A percentile compares a stretch with the other conserved stretches of the same genome.
Conservation (phyloP, 2,888 invertebrate species). For the Bombylius discolor region DNA sequence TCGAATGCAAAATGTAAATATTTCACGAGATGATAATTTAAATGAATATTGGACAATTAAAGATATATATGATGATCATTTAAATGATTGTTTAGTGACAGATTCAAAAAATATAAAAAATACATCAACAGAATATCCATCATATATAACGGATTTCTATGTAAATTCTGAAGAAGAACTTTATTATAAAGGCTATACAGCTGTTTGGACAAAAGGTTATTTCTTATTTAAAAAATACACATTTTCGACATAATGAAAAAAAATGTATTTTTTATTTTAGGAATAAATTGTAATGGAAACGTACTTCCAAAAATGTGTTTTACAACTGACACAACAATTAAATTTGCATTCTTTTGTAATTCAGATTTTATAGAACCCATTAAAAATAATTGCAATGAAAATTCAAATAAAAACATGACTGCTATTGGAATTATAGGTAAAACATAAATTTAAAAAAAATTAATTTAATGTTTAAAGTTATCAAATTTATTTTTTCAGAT, state of each 20-base stretch:
- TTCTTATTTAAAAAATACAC: not conserved
- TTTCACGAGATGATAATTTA: constrained; percentile 44
- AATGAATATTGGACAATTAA: constrained; percentile 47
- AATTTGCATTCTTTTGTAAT: constrained; percentile 65
- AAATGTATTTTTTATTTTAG: constrained; percentile 8
- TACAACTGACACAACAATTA: constrained; percentile 68
- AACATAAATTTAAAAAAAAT: not conserved
- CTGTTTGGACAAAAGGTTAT: constrained; percentile 61
- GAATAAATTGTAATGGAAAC: constrained; percentile 20
- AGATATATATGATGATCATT: constrained; percentile 39
- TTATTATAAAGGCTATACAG: constrained; percentile 72
- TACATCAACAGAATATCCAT: constrained; percentile 8
- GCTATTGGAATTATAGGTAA: constrained; percentile 29
- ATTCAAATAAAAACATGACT: not conserved
- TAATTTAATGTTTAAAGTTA: not conserved
- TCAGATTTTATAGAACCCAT: constrained; percentile 44
- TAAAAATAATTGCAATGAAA: no score
- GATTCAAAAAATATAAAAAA: not conserved
- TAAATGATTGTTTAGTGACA: not conserved
- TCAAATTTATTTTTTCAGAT: constrained; percentile 37
- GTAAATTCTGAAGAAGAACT: constrained; percentile 68
- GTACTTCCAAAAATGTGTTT: constrained; percentile 44
- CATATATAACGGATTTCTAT: constrained; percentile 29
- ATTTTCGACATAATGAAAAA: not conserved
- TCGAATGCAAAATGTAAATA: constrained; percentile 62